phyloP scores from a whole-genome alignment of 2,113 vertebrate genomes.

The Phrynosoma blainvillii region DNA sequence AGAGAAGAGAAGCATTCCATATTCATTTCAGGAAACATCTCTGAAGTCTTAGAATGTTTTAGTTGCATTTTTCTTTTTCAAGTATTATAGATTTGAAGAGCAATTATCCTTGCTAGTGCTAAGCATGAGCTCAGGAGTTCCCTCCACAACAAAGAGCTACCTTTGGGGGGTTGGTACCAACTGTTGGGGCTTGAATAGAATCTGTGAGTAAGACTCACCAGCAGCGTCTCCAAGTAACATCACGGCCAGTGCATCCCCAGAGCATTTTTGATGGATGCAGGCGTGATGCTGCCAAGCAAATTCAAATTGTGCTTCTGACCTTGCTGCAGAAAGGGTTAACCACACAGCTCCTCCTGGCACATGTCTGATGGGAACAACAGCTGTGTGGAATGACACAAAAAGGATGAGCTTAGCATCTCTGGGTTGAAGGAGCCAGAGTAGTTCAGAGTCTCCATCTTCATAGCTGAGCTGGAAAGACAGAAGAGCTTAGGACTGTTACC shows the following conservation, averaged over 20 bases:
- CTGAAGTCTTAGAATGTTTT: neutral
- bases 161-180: constrained; percentile 11
- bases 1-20: neutral
- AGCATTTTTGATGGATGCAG: constrained; percentile 19
- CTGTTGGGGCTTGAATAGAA: constrained; percentile 19
- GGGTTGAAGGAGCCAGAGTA: neutral
- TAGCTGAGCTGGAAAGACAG: neutral
- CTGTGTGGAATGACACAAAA: neutral
- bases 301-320: constrained; percentile 35
- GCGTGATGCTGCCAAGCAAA: constrained; percentile 35
- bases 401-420: neutral
- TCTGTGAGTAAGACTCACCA: constrained; percentile 10
- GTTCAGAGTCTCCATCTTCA: neutral
- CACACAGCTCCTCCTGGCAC: constrained; percentile 31
- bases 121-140: neutral
- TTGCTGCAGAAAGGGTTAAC: constrained; percentile 24
- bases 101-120: neutral
- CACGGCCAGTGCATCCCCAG: constrained; percentile 18
- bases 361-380: constrained; percentile 20
- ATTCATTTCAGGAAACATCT: neutral
- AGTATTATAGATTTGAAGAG: neutral
- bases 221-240: constrained; percentile 37
- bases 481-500: neutral
- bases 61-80: neutral
- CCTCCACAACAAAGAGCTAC: neutral